These are phyloP conservation scores for Hippocampus abdominalis DNA, from an alignment of 2,113 vertebrate species.

Conservation along the genomic window DNA sequence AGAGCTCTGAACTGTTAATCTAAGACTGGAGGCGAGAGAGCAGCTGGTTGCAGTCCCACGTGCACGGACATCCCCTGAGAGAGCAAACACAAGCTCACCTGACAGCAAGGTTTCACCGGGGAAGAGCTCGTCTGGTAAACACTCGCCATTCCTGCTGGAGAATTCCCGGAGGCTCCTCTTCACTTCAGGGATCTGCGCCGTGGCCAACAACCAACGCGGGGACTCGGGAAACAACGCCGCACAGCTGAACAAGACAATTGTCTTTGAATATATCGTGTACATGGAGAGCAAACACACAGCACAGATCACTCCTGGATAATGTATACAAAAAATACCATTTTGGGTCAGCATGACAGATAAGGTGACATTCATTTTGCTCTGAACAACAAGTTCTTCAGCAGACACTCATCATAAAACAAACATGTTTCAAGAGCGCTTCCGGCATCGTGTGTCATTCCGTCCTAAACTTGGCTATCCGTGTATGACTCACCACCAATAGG, in stretches of 20 bases:
- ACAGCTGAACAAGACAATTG: conserved; percentile 68
- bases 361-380: background rate
- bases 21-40: background rate
- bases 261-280: background rate
- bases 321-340: background rate
- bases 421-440: background rate
- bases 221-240: conserved; percentile 80
- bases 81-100: conserved; percentile 43
- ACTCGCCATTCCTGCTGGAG: conserved; percentile 56
- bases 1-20: background rate
- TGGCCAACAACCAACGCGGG: conserved; percentile 86
- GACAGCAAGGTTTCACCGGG: conserved; percentile 59
- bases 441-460: background rate
- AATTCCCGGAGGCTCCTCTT: conserved; percentile 74
- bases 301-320: background rate
- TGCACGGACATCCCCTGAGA: too few species aligned
- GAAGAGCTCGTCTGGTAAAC: conserved; percentile 55
- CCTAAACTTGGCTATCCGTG: background rate
- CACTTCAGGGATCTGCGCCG: conserved; percentile 71
- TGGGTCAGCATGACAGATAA: background rate
- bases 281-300: background rate
- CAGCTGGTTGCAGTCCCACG: background rate
- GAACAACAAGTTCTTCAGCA: background rate
- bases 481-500: conserved; percentile 82
- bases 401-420: background rate